phyloP scores from a whole-genome alignment of 2,888 invertebrate genomes.

The Lamellibrachia columna region DNA sequence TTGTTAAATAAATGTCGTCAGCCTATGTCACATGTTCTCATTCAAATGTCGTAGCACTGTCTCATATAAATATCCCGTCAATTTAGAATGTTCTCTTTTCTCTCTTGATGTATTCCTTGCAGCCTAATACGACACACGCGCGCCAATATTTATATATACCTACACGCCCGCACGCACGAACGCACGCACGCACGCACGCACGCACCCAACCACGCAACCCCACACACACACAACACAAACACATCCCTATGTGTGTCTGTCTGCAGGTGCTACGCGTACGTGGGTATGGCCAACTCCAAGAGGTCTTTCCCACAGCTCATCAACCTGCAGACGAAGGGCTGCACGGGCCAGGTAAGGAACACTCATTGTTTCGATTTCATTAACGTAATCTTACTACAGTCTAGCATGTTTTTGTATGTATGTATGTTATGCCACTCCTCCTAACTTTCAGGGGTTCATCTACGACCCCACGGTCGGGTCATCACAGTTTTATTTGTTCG shows the following conservation, averaged over 20 bases:
- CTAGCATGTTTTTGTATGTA: too few relatives aligned
- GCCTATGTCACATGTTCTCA: not conserved
- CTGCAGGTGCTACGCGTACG: conserved; percentile 22
- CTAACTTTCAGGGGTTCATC: too few relatives aligned
- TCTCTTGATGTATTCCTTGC: not conserved
- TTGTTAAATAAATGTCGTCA: not conserved
- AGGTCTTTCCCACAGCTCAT: not conserved
- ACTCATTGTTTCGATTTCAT: not conserved
- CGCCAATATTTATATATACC: not conserved
- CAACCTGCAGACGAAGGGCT: conserved; percentile 18
- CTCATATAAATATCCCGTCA: not conserved
- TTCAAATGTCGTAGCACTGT: not conserved
- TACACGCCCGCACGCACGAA: too few relatives aligned
- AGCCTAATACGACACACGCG: not conserved
- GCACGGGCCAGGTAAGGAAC: not conserved
- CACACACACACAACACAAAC: not conserved
- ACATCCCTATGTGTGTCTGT: not conserved
- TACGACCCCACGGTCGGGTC: too few relatives aligned
- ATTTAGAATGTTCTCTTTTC: not conserved
- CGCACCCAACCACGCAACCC: not conserved
- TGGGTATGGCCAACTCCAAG: not conserved
- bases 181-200: not conserved
- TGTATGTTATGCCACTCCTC: too few relatives aligned
- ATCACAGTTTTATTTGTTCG: too few relatives aligned
- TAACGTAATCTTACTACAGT: too few relatives aligned